Conservation (phyloP, 1,140 invertebrate species). For the Trichomalopsis sarcophagae region DNA sequence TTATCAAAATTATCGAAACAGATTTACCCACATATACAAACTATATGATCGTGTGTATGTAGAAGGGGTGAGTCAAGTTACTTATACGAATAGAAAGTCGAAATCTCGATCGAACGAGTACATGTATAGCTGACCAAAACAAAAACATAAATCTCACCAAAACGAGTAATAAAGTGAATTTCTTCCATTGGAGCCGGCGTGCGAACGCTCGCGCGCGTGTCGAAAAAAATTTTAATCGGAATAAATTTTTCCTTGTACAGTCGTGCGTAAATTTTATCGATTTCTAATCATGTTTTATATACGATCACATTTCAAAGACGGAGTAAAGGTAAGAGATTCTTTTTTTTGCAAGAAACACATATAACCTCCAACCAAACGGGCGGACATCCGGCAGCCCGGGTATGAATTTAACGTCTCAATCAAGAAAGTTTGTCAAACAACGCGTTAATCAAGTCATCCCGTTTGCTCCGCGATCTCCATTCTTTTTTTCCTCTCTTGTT, state of each 20-base stretch:
- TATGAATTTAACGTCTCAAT: background rate
- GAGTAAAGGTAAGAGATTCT: no score
- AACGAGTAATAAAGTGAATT: background rate
- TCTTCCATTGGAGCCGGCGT: background rate
- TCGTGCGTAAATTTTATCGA: constrained; percentile 10
- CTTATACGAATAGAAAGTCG: background rate
- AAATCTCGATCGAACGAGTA: background rate
- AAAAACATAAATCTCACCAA: constrained; percentile 6
- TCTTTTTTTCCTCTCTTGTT: background rate
- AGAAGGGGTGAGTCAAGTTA: background rate
- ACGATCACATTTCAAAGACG: background rate
- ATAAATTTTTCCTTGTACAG: background rate
- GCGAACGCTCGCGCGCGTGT: no score
- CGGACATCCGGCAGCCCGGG: background rate
- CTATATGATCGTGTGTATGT: no score
- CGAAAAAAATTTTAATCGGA: background rate
- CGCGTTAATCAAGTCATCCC: constrained; percentile 18
- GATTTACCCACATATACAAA: no score
- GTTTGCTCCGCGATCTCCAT: background rate
- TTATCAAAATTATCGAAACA: no score
- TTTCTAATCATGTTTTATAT: constrained; percentile 25
- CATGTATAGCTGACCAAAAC: background rate
- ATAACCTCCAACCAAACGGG: background rate
- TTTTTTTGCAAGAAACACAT: background rate
- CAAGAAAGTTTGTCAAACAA: background rate